Evolutionary conservation across 2,797 vertebrate genomes (phyloP), one percentile per base, ranked within the genome.

Genomic region (Myiotriccus ornatus): DNA sequence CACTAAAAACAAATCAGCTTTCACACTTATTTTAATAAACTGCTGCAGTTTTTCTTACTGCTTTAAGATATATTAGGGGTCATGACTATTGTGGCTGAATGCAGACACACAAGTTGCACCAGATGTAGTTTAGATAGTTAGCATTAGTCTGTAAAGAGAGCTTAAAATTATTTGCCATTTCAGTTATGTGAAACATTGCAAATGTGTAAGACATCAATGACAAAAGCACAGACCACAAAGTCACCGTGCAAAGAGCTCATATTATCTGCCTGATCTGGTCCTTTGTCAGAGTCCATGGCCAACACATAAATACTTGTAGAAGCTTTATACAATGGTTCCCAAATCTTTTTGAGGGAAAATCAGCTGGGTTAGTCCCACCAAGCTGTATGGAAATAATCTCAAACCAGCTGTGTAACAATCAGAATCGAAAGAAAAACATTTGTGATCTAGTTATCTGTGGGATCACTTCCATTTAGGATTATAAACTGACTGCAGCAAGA

Each of bases 161-260:
- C 20, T 27, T 21, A 39, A 14, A 50, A 57, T 43, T 49, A 53
- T 34, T 46, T 84, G 37, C 49, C 63, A 64, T 63, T 89, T 77
- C 16, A 52, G 47, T 32, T 35, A 49, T 1, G 8, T 60, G 60
- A 76, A 60, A 73, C 22, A 62, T 65, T 21, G 63, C 22, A 63
- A 67, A 70, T 6, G 22, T 1, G 1, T 25, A 69, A 41, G 10
- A 6, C 0, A 2, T 23, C 53, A 67, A 7, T 21, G 41, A 63
- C 41, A 82, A 87, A 49, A n/a, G 41, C 70, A 35, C 0, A 4
- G n/a, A 56, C 41, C 59, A 75, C 13, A 10, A 64, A 59, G 32
- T 37, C 32, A 41, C 11, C 47, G 34, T 52, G 53, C 35, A 37
- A 67, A 67, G 35, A 35, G n/a, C 41, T 50, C 27, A 30, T 9